Evolutionary conservation across 1,140 invertebrate species (phyloP).

Genomic region (Ctenoplectra terminalis): DNA sequence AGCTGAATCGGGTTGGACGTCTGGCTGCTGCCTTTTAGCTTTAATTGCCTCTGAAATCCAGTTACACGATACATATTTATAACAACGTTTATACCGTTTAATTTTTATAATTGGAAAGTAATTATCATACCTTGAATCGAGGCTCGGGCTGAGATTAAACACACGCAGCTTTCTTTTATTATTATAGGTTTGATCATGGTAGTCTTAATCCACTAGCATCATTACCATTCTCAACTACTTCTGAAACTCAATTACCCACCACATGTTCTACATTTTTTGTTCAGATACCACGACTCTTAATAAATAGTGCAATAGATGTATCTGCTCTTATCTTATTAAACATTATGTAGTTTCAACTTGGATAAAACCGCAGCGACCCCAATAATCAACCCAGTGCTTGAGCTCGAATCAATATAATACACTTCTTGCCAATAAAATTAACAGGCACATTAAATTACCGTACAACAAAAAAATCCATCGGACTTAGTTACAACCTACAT

Average conservation of each 20-base stretch:
- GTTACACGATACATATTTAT: background rate
- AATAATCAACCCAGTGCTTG: too few species aligned
- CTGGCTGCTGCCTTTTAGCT: background rate
- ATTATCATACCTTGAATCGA: background rate
- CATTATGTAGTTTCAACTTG: too few species aligned
- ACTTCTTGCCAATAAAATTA: too few species aligned
- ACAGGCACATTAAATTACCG: too few species aligned
- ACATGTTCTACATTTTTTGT: background rate
- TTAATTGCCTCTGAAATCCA: background rate
- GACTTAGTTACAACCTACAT: background rate
- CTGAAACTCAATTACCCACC: background rate
- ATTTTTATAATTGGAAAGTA: slow-evolving; percentile 6
- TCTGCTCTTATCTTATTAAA: too few species aligned
- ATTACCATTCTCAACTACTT: background rate
- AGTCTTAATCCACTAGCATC: background rate
- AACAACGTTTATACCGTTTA: background rate
- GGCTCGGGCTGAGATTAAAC: background rate
- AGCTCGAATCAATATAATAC: too few species aligned
- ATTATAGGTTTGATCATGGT: background rate
- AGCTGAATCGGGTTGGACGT: background rate
- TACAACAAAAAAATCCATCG: too few species aligned
- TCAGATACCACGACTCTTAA: too few species aligned
- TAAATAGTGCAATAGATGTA: too few species aligned
- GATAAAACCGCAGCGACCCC: too few species aligned
- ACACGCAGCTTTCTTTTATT: background rate